A percentile compares a stretch with the other conserved stretches of the same genome.
Evolutionary conservation across 2,888 invertebrate species (phyloP).

Genomic region (Therioaphis trifolii): DNA sequence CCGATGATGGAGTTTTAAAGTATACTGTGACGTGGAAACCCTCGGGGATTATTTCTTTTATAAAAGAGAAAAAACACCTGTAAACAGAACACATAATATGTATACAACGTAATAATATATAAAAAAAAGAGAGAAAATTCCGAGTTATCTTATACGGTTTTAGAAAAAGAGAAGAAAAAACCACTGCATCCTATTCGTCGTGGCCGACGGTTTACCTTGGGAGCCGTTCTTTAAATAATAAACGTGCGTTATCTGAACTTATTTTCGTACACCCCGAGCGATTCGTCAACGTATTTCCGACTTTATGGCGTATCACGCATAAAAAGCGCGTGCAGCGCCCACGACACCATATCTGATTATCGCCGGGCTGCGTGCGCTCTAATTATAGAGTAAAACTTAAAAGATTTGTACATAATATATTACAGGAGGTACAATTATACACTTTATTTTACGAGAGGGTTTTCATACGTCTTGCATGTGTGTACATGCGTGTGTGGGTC

Average conservation of each 20-base stretch:
- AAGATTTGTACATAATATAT: conserved; percentile 4
- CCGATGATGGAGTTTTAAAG: background rate
- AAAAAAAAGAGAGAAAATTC: background rate
- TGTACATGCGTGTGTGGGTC: background rate
- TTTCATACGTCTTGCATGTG: conserved; percentile 12
- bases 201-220: background rate
- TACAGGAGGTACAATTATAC: conserved; percentile 15
- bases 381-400: conserved; percentile 40
- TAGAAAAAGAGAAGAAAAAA: background rate
- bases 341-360: conserved; percentile 38
- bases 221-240: conserved; percentile 30
- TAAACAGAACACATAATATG: too few relatives aligned
- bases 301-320: conserved; percentile 4
- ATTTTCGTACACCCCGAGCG: conserved; percentile 55
- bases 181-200: background rate
- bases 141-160: background rate
- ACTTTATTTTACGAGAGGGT: background rate
- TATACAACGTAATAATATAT: background rate
- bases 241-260: background rate
- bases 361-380: conserved; percentile 35
- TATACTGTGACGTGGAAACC: background rate
- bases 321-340: conserved; percentile 12
- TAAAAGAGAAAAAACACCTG: background rate
- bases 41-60: conserved; percentile 11
- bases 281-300: conserved; percentile 26